Evolutionary conservation across 1,140 invertebrate genomes (phyloP).

Genomic region (Aleiodes sp.): DNA sequence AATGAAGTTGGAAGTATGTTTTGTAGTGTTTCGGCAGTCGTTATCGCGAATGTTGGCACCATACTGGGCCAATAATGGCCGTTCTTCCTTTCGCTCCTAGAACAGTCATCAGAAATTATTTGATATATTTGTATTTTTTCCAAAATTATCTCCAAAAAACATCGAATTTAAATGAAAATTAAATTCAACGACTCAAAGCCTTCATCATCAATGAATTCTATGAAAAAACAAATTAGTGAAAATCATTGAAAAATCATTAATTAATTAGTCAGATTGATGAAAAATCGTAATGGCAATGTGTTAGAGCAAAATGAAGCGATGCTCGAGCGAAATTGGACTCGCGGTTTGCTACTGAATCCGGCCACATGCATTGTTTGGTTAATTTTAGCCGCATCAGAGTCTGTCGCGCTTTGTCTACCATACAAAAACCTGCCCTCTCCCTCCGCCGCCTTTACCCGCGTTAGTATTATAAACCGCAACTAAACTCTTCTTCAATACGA

Average conservation of each 20-base stretch:
- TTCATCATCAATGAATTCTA: too few species aligned
- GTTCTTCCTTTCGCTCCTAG: too few species aligned
- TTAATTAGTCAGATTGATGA: not conserved
- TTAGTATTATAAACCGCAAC: slow-evolving; percentile 12
- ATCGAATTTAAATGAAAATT: too few species aligned
- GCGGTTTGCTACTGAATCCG: slow-evolving; percentile 33
- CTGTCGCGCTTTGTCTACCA: slow-evolving; percentile 37
- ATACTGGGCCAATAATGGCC: too few species aligned
- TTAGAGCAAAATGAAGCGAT: not conserved
- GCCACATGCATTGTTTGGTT: slow-evolving; percentile 42
- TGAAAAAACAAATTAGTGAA: too few species aligned
- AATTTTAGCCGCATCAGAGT: slow-evolving; percentile 38
- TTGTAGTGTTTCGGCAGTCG: too few species aligned
- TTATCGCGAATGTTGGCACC: too few species aligned
- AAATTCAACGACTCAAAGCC: too few species aligned
- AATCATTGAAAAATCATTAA: not conserved
- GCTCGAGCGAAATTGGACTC: slow-evolving; percentile 26
- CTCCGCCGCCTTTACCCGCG: not conserved
- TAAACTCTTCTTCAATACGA: not conserved
- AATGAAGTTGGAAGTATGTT: too few species aligned
- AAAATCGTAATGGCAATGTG: not conserved
- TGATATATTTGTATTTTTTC: too few species aligned
- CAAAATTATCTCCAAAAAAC: too few species aligned
- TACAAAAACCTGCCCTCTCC: slow-evolving; percentile 33
- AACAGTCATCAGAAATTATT: too few species aligned